These are phyloP conservation scores for Muntiacus reevesi DNA, from an alignment of 2,113 vertebrate genomes.

Conservation along the genomic window DNA sequence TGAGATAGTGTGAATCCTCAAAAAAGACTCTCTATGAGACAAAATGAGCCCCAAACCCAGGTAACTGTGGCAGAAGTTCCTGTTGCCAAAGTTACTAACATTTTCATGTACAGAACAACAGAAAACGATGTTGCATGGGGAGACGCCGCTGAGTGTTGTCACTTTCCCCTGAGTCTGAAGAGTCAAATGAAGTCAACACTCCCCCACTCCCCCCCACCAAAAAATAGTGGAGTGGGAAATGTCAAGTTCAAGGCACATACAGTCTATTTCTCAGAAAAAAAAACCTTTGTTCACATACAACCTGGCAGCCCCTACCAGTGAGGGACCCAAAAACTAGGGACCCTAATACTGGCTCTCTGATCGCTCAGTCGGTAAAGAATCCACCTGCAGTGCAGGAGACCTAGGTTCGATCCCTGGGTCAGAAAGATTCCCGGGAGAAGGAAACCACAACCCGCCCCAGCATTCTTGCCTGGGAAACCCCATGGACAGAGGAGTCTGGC, in stretches of 20 bases:
- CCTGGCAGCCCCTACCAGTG: not conserved
- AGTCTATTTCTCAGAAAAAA: not conserved
- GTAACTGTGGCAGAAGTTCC: not conserved
- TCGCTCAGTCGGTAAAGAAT: not conserved
- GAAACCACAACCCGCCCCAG: not conserved
- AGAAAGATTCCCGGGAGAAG: not conserved
- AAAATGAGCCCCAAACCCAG: not conserved
- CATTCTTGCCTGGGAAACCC: not conserved
- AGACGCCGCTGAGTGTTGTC: not conserved
- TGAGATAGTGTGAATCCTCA: not conserved
- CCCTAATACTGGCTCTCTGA: not conserved
- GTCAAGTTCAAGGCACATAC: not conserved
- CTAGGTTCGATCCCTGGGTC: not conserved
- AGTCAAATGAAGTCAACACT: not conserved
- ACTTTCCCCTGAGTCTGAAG: not conserved
- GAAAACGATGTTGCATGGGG: not conserved
- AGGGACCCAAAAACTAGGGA: not conserved
- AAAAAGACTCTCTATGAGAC: not conserved
- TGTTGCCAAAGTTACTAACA: not conserved
- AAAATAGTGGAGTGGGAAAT: not conserved
- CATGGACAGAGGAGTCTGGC: not conserved
- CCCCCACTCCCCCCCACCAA: not conserved
- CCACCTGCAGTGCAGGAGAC: not conserved
- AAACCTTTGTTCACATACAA: not conserved
- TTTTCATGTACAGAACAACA: not conserved